Evolutionary conservation across 2,113 vertebrate genomes (phyloP).

Genomic region (Anhinga rufa): DNA sequence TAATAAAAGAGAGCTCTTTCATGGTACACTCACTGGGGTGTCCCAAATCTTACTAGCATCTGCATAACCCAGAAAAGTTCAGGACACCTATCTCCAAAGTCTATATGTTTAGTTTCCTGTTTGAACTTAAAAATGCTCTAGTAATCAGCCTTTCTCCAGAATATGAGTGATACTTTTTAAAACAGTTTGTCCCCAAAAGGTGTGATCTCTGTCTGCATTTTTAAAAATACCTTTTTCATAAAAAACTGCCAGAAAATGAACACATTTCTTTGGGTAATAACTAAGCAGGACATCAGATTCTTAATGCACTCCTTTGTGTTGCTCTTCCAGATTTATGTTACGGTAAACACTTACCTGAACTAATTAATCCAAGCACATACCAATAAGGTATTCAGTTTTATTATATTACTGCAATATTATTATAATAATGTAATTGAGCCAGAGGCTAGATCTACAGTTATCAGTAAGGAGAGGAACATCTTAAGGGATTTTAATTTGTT

Average conservation of each 20-base stretch:
- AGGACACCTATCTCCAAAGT: background rate
- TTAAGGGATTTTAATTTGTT: background rate
- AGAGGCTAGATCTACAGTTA: background rate
- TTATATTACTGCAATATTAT: background rate
- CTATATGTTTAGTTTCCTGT: background rate
- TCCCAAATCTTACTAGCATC: background rate
- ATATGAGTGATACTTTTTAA: background rate
- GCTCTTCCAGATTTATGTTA: background rate
- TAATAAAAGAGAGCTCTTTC: background rate
- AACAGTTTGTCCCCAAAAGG: background rate
- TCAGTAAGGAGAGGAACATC: background rate
- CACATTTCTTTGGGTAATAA: background rate
- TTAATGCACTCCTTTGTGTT: background rate
- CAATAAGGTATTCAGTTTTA: background rate
- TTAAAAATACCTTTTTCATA: background rate
- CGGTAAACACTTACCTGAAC: background rate
- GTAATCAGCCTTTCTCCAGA: background rate
- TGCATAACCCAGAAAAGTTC: background rate
- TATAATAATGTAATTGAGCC: background rate
- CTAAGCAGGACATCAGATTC: background rate
- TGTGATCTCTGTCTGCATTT: background rate
- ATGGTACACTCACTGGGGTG: background rate
- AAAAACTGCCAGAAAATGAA: background rate
- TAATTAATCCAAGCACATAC: background rate
- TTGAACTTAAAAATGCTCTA: background rate